phyloP scores from a whole-genome alignment of 2,888 invertebrate species.

The Pocota personata region DNA sequence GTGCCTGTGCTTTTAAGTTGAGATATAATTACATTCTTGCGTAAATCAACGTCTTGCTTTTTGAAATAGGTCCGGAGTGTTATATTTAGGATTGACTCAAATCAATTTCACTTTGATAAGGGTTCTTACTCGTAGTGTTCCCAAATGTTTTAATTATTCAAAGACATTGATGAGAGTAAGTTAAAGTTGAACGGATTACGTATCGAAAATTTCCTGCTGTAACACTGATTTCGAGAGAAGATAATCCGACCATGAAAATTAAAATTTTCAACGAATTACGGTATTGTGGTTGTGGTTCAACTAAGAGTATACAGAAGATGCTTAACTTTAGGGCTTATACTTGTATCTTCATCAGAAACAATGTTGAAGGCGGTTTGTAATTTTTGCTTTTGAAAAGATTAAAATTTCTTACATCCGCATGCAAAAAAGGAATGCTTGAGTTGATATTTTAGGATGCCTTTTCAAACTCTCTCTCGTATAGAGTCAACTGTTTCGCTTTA shows the following conservation, averaged over 20 bases:
- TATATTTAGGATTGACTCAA: conserved; percentile 40
- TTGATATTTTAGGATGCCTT: background rate
- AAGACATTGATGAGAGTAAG: background rate
- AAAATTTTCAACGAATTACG: background rate
- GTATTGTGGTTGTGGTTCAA: background rate
- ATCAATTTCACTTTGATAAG: conserved; percentile 46
- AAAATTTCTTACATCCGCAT: background rate
- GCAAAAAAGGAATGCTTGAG: background rate
- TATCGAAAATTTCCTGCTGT: background rate
- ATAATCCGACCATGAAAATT: background rate
- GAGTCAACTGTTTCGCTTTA: background rate
- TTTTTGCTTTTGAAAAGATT: background rate
- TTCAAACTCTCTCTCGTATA: background rate
- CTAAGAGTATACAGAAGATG: background rate
- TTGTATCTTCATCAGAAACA: background rate
- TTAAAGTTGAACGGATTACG: conserved; percentile 14
- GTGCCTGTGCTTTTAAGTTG: background rate
- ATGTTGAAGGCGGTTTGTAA: background rate
- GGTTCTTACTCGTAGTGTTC: background rate
- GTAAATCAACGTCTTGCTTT: conserved; percentile 36
- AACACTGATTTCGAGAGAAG: background rate
- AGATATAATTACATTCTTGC: conserved; percentile 29
- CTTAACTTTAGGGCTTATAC: background rate
- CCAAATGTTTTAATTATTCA: conserved; percentile 34
- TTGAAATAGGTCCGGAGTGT: conserved; percentile 30